A percentile compares a stretch with the other conserved stretches of the same genome.
These are phyloP conservation scores for Cydia strobilella DNA, from an alignment of 1,140 invertebrate species.

Conservation along the genomic window DNA sequence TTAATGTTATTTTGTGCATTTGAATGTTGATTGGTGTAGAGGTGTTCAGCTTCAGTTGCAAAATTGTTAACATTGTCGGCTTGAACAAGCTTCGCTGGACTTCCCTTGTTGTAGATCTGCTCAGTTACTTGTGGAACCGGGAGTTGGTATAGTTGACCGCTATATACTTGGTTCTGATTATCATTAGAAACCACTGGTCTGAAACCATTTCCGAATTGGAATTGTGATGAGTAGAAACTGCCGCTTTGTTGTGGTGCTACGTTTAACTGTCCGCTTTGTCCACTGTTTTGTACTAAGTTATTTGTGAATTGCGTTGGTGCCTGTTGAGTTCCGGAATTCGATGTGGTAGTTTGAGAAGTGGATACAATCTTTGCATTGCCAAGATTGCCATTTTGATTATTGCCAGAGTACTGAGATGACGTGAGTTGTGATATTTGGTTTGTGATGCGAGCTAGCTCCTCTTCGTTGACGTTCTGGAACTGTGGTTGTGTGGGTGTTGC, in stretches of 20 bases:
- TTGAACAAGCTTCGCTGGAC: constrained; percentile 38
- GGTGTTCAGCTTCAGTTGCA: background rate
- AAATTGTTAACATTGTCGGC: constrained; percentile 34
- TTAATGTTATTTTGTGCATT: constrained; percentile 39
- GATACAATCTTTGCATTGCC: constrained; percentile 28
- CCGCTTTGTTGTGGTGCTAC: constrained; percentile 33
- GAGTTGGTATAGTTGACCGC: constrained; percentile 69
- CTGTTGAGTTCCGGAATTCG: background rate
- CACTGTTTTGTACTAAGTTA: background rate
- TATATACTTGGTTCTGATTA: constrained; percentile 58
- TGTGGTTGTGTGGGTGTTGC: constrained; percentile 43
- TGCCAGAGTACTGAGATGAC: constrained; percentile 58
- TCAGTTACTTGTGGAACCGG: constrained; percentile 67
- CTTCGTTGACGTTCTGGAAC: constrained; percentile 49
- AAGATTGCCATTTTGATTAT: constrained; percentile 39
- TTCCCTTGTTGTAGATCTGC: constrained; percentile 62
- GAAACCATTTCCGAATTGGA: constrained; percentile 30
- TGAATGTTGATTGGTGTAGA: constrained; percentile 14
- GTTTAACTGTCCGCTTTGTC: constrained; percentile 25
- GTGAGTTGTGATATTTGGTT: constrained; percentile 65
- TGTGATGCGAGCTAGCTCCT: constrained; percentile 56
- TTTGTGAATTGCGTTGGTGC: constrained; percentile 13
- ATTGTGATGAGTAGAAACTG: constrained; percentile 12
- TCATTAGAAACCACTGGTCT: constrained; percentile 39
- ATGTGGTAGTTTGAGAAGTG: constrained; percentile 23